Percentiles rank a stretch among this genome's conserved stretches.
phyloP scores from a whole-genome alignment of 2,888 invertebrate species.

The Auanema freiburgensis region DNA sequence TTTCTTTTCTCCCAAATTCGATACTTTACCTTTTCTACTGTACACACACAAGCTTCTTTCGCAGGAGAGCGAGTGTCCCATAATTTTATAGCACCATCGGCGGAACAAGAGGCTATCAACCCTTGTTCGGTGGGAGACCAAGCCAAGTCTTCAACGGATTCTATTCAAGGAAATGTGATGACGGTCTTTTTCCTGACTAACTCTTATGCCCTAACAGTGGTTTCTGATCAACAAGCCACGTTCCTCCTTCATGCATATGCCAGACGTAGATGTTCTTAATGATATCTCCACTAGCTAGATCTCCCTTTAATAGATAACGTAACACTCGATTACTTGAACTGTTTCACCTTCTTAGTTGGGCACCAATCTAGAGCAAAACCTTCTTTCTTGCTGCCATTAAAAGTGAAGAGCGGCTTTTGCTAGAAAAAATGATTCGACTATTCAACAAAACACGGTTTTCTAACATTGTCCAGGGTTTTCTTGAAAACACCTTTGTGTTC shows the following conservation, averaged over 20 bases:
- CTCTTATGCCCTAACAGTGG: constrained; percentile 80
- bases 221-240: constrained; percentile 87
- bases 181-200: constrained; percentile 4
- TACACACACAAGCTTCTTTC: constrained; percentile 86
- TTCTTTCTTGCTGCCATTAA: constrained; percentile 87
- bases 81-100: constrained; percentile 76
- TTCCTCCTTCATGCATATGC: constrained; percentile 78
- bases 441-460: background rate
- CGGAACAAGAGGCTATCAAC: constrained; percentile 73
- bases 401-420: constrained; percentile 77
- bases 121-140: constrained; percentile 94
- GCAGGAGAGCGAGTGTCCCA: constrained; percentile 91
- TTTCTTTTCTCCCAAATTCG: background rate
- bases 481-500: background rate
- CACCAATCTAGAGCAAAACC: constrained; percentile 96
- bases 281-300: constrained; percentile 90
- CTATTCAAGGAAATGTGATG: constrained; percentile 56
- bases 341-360: constrained; percentile 75
- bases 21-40: constrained; percentile 71
- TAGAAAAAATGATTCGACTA: constrained; percentile 9
- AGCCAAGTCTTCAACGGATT: constrained; percentile 92
- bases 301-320: constrained; percentile 68
- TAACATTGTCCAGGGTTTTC: background rate
- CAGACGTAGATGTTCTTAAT: constrained; percentile 89
- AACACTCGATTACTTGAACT: no score